Percentiles rank a stretch among this genome's conserved stretches.
Evolutionary conservation across 2,888 invertebrate genomes (phyloP).

Genomic region (Cerceris ruficornis): DNA sequence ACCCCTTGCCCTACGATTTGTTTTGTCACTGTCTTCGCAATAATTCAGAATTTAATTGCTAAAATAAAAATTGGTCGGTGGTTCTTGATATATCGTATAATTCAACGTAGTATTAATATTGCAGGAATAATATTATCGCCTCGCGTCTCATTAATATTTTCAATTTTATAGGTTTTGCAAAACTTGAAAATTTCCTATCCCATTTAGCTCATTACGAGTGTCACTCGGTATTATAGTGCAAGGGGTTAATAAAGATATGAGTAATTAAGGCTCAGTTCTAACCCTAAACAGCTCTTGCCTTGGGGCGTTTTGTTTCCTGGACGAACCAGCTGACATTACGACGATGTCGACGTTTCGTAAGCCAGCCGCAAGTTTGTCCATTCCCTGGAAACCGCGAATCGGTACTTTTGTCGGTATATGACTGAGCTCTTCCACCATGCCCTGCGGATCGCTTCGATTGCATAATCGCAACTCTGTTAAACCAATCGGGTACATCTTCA

Average conservation of each 20-base stretch:
- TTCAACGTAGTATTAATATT: too few relatives aligned
- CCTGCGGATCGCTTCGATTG: slow-evolving; percentile 37
- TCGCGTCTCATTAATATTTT: too few relatives aligned
- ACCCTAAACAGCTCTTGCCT: slow-evolving; percentile 17
- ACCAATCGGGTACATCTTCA: slow-evolving; percentile 35
- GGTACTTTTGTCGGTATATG: slow-evolving; percentile 50
- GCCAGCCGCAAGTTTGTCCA: slow-evolving; percentile 1
- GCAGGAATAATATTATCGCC: too few relatives aligned
- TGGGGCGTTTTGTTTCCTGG: background rate
- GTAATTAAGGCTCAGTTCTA: background rate
- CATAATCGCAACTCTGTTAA: slow-evolving; percentile 38
- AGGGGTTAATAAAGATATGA: background rate
- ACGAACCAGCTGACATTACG: slow-evolving; percentile 9
- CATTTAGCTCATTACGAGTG: too few relatives aligned
- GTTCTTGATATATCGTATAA: too few relatives aligned
- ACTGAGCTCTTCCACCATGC: slow-evolving; percentile 50
- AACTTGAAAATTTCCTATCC: too few relatives aligned
- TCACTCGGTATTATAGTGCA: too few relatives aligned
- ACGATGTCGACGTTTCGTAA: slow-evolving; percentile 14
- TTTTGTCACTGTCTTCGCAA: too few relatives aligned
- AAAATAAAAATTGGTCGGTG: too few relatives aligned
- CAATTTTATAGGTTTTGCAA: too few relatives aligned
- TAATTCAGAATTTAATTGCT: too few relatives aligned
- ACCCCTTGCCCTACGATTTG: too few relatives aligned
- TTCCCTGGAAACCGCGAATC: slow-evolving; percentile 31